A percentile compares a stretch with the other conserved stretches of the same genome.
Conservation (phyloP, 2,888 invertebrate genomes). For the Amphipyra berbera region DNA sequence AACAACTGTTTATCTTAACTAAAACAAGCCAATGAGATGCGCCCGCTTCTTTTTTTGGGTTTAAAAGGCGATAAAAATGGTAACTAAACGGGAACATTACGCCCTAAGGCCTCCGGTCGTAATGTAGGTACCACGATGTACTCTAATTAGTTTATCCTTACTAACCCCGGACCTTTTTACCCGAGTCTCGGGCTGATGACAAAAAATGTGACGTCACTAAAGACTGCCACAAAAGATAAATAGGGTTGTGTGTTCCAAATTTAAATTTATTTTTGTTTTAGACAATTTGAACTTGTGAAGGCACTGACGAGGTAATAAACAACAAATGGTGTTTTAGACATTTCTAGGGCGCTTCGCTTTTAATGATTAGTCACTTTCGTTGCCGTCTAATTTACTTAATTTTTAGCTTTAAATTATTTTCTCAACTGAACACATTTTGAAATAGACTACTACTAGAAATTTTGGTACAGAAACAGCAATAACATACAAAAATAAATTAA, state of each 20-base stretch:
- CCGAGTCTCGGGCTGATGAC: slow-evolving; percentile 29
- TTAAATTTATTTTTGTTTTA: slow-evolving; percentile 16
- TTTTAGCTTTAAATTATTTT: too few relatives aligned
- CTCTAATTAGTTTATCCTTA: slow-evolving; percentile 56
- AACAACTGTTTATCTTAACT: slow-evolving; percentile 10
- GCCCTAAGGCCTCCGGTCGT: slow-evolving; percentile 14
- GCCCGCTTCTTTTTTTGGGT: slow-evolving; percentile 21
- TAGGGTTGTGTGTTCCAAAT: slow-evolving; percentile 2
- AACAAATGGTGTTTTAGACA: neutral
- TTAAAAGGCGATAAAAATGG: slow-evolving; percentile 48
- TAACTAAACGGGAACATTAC: slow-evolving; percentile 30
- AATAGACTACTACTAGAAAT: too few relatives aligned
- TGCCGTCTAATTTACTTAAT: too few relatives aligned
- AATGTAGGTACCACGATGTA: slow-evolving; percentile 39
- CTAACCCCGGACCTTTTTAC: slow-evolving; percentile 35
- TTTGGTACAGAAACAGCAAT: too few relatives aligned
- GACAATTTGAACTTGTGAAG: slow-evolving; percentile 3
- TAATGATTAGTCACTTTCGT: too few relatives aligned
- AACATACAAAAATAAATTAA: too few relatives aligned
- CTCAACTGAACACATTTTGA: too few relatives aligned
- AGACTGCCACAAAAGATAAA: slow-evolving; percentile 18
- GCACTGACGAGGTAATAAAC: slow-evolving; percentile 11
- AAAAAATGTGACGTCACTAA: slow-evolving; percentile 47
- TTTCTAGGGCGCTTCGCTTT: too few relatives aligned
- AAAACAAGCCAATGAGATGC: slow-evolving; percentile 8